These are phyloP conservation scores for Ischnus inquisitorius DNA, from an alignment of 2,888 invertebrate genomes.

Conservation along the genomic window DNA sequence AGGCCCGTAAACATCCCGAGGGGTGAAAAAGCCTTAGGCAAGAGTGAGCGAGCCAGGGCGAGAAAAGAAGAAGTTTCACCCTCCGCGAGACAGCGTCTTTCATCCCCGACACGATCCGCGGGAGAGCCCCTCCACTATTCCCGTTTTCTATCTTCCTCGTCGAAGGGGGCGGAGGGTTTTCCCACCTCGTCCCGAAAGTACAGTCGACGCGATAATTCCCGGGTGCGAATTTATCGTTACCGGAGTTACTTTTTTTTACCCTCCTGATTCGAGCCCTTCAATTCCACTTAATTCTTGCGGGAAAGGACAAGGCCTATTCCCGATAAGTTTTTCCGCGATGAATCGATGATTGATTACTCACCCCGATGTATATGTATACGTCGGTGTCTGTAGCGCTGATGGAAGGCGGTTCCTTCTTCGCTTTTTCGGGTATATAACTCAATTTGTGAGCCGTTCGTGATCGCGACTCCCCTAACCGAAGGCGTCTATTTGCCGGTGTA, in stretches of 20 bases:
- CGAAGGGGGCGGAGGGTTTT: neutral
- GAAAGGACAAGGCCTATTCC: constrained; percentile 22
- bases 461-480: neutral
- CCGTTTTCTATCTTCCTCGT: constrained; percentile 9
- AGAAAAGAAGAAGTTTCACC: constrained; percentile 46
- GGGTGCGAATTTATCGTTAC: constrained; percentile 48
- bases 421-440: constrained; percentile 26
- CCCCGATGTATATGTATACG: constrained; percentile 18
- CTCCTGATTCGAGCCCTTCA: constrained; percentile 31
- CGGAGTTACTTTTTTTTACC: constrained; percentile 20
- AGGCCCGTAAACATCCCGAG: constrained; percentile 44
- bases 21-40: constrained; percentile 35
- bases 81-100: constrained; percentile 51
- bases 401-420: neutral
- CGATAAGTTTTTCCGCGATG: constrained; percentile 38
- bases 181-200: constrained; percentile 11
- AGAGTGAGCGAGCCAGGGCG: constrained; percentile 29
- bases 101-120: constrained; percentile 43
- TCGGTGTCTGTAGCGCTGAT: neutral
- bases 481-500: neutral
- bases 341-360: constrained; percentile 52
- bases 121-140: neutral
- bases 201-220: constrained; percentile 45
- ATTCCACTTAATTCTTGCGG: constrained; percentile 28
- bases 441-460: constrained; percentile 28